Evolutionary conservation across 2,888 invertebrate species (phyloP).

Genomic region (Chirona hameri): DNA sequence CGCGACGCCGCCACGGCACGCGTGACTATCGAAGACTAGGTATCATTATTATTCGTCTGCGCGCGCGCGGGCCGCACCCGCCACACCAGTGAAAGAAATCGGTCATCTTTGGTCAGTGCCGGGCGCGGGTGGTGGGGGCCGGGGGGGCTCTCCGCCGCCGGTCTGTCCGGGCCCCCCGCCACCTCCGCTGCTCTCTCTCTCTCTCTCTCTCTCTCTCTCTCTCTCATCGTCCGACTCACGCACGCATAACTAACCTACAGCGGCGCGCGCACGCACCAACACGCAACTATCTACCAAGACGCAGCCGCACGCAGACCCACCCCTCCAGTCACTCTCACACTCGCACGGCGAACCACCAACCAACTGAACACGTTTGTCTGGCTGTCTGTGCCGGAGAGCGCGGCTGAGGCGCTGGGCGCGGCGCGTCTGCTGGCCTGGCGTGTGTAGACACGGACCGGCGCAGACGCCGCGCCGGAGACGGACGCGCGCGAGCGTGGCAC

Average conservation of each 20-base stretch:
- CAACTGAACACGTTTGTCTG: background rate
- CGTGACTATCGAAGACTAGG: slow-evolving; percentile 25
- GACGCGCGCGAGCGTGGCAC: slow-evolving; percentile 1
- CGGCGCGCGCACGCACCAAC: background rate
- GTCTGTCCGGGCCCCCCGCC: too few relatives aligned
- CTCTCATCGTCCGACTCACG: too few relatives aligned
- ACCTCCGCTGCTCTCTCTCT: too few relatives aligned
- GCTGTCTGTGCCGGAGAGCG: too few relatives aligned
- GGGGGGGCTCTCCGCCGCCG: too few relatives aligned
- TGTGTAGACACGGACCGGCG: background rate
- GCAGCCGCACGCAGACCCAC: background rate
- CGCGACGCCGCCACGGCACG: background rate
- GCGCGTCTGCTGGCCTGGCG: background rate
- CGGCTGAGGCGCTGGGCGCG: too few relatives aligned
- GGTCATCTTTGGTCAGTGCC: slow-evolving; percentile 7
- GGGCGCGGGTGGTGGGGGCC: too few relatives aligned
- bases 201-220: too few relatives aligned
- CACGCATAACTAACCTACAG: too few relatives aligned
- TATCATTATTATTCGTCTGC: background rate
- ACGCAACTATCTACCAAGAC: background rate
- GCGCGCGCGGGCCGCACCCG: background rate
- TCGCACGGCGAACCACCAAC: background rate
- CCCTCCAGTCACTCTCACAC: background rate
- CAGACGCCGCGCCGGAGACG: background rate
- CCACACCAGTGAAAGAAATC: background rate